Evolutionary conservation across 2,113 vertebrate genomes (phyloP).

Genomic region (Psittacus erithacus): DNA sequence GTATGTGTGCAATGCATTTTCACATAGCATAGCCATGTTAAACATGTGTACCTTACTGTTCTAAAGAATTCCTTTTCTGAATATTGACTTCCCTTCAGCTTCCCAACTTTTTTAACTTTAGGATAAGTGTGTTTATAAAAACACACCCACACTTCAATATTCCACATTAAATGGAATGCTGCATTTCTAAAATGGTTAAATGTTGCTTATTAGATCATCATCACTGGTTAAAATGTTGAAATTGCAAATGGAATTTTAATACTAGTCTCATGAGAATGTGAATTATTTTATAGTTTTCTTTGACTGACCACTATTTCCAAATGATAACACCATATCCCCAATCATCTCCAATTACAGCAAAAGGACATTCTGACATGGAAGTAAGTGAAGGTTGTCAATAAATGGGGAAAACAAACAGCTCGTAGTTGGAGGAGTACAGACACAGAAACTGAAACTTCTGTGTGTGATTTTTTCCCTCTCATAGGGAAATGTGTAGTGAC

Average conservation of each 20-base stretch:
- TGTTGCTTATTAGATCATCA: background rate
- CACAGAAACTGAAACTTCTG: background rate
- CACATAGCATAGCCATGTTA: background rate
- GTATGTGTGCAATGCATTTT: background rate
- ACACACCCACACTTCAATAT: background rate
- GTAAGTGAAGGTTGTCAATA: background rate
- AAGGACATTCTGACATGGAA: background rate
- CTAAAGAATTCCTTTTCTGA: background rate
- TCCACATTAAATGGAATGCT: background rate
- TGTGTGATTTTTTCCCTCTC: background rate
- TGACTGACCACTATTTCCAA: background rate
- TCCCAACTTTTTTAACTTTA: background rate
- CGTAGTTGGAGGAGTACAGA: background rate
- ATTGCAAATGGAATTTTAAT: background rate
- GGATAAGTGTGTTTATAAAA: background rate
- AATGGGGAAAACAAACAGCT: background rate
- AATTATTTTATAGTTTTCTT: background rate
- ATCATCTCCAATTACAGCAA: background rate
- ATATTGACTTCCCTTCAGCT: background rate
- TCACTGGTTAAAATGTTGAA: background rate
- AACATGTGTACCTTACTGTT: background rate
- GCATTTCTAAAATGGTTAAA: background rate
- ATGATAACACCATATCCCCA: background rate
- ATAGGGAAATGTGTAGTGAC: background rate
- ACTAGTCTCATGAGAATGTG: background rate